Base-by-base conservation (phyloP, 2,888 invertebrate species). In the Neocrepidodera transversa region DNA sequence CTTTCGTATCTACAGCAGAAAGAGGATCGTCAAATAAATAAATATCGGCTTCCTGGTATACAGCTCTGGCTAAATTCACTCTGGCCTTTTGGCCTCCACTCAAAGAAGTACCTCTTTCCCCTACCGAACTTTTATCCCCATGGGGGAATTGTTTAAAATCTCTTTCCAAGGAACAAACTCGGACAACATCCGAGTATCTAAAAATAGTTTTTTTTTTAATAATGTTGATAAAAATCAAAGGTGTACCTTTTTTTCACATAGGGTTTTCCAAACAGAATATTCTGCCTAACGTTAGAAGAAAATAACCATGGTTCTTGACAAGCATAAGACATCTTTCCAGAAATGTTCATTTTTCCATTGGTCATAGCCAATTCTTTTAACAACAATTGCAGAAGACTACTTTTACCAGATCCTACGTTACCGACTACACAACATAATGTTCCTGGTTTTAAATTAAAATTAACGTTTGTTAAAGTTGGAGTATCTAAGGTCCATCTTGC, bases 31-130 rank as follows among this genome's bases (percentile, higher is more conserved):
- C 92, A 20, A 93, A 79, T 3, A 93, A 78, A 72, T 91, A 92
- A 60, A 93, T 85, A 70, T 89, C 86, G 17, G 91, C 89, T 71
- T 90, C 84, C 74, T 87, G 84, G 70, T 93, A 93, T 53, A 93
- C 85, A 2, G 92, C 89, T 63, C 93, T 82, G 0, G 90, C 91
- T 28, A 93, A 81, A 67, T 89, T 90, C 47, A 93, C 86, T 59
- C 93, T 83, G 1, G 93, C 92, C 60, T 89, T 86, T 80, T 93
- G 93, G 0, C 92, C 92, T 0, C 93, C 93, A 70, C 91, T 91
- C 42, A 93, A 81, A 40, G 88, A 86, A 56, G 88, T 84, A 8
- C 93, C 93, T 56, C 89, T 82, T 73, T 93, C 93, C 0, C 93
- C 93, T 0, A 93, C 89, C 58, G 90, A 72, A 0, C 91, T 92